Base-by-base conservation (phyloP, 2,113 vertebrate species). In the Ammodytes dubius region DNA sequence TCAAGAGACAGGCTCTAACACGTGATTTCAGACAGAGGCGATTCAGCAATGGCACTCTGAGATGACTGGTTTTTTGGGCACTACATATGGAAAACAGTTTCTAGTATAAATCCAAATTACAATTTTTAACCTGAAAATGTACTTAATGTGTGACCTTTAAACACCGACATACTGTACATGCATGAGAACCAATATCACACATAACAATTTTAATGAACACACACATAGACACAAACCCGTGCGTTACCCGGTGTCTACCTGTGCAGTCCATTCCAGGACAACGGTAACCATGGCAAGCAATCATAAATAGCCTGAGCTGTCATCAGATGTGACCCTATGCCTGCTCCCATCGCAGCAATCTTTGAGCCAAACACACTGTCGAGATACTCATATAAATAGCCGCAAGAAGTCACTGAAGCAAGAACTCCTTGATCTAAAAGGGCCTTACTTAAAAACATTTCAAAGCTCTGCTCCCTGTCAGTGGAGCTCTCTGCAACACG, bases 321-420 rank as follows among this genome's bases (percentile, higher is more conserved):
- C 63, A 72, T 86, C 70, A 84, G 0, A 0, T 42, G 35, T 60
- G 64, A 85, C 71, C 60, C 43, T 52, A 4, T 54, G 50, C 19
- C 37, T 17, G 59, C 69, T 67, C 7, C 14, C 0, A n/a, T n/a
- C n/a, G n/a, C n/a, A 61, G 35, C 52, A 71, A 58, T 70, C 60
- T 42, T 60, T 40, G 45, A 81, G 39, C 53, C 45, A 70, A 76
- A 68, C 17, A 47, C 15, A n/a, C 53, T 73, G 69, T 84, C 72
- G 65, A 47, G 39, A 74, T 80, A 59, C 64, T 76, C 50, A 66
- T 69, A 84, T 56, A 74, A 88, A 78, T 64, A 82, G 57, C 50
- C 69, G 57, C 66, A 68, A 73, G 42, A 64, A 74, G 81, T 63
- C 58, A 60, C 67, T 72, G 57, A 81, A 19, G 52, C 60, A 60